Percentiles rank a stretch among this genome's conserved stretches.
phyloP scores from a whole-genome alignment of 2,797 vertebrate species.

The Meda fulgida region DNA sequence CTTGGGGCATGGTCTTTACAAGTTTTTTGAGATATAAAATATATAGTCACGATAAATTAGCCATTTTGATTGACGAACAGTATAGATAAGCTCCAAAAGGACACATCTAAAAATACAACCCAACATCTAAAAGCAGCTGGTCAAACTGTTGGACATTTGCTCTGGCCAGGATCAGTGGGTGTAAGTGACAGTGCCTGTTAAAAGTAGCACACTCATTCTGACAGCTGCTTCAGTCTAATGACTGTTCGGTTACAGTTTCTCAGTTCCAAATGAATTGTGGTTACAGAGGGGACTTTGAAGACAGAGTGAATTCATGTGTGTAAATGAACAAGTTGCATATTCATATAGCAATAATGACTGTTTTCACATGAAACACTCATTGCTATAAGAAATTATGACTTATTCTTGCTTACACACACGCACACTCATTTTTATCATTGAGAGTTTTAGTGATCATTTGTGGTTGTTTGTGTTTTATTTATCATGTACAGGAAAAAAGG shows the following conservation, averaged over 20 bases:
- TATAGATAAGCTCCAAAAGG: conserved; percentile 67
- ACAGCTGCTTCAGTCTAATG: conserved; percentile 5
- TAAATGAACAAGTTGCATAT: conserved; percentile 17
- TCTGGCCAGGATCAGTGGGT: conserved; percentile 6
- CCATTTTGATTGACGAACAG: conserved; percentile 15
- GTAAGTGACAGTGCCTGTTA: conserved; percentile 23
- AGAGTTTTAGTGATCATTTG: conserved; percentile 1
- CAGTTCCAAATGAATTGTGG: neutral
- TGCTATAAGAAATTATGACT: conserved; percentile 10
- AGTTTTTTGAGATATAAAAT: neutral
- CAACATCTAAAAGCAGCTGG: conserved; percentile 63
- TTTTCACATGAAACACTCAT: neutral
- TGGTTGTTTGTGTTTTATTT: conserved; percentile 13
- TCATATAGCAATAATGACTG: neutral
- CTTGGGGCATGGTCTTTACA: neutral
- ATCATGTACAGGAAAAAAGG: conserved; percentile 84
- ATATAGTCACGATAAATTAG: neutral
- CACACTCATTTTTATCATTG: neutral
- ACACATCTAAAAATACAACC: conserved; percentile 76
- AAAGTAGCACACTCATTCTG: neutral
- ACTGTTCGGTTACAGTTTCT: neutral
- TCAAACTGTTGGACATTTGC: neutral
- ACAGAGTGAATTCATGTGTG: conserved; percentile 1
- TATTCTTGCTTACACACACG: neutral
- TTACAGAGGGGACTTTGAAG: neutral